Conservation (phyloP, 2,888 invertebrate genomes). For the Cryptocheilus praepositus region DNA sequence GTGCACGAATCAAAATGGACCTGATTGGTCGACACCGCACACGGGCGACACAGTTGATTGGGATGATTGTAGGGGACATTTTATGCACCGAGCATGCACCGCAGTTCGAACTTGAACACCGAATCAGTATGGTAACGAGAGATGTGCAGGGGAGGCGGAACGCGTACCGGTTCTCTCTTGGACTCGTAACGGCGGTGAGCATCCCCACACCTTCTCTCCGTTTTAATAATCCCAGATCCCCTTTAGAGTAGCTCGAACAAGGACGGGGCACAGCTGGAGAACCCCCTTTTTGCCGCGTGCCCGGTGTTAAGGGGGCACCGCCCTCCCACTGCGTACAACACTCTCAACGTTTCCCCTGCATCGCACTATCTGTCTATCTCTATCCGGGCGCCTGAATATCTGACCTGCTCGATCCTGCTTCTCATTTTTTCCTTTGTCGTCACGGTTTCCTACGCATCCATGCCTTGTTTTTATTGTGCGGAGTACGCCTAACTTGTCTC, state of each 20-base stretch:
- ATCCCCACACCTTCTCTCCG: slow-evolving; percentile 44
- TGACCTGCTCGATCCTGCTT: no score
- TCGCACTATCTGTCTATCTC: slow-evolving; percentile 30
- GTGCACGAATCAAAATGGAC: slow-evolving; percentile 51
- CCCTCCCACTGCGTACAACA: slow-evolving; percentile 64
- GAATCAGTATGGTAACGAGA: slow-evolving; percentile 47
- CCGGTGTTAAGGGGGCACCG: slow-evolving; percentile 65
- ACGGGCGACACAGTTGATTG: slow-evolving; percentile 62
- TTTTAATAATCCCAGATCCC: slow-evolving; percentile 69
- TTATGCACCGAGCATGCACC: slow-evolving; percentile 64
- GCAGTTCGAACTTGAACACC: slow-evolving; percentile 58
- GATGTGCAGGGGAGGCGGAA: slow-evolving; percentile 16
- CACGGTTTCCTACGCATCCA: slow-evolving; percentile 23
- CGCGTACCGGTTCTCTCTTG: no score
- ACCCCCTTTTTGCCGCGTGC: slow-evolving; percentile 65
- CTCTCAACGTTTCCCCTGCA: slow-evolving; percentile 38
- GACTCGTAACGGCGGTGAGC: slow-evolving; percentile 11
- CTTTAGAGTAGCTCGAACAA: slow-evolving; percentile 60
- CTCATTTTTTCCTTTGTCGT: slow-evolving; percentile 12
- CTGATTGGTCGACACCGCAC: slow-evolving; percentile 59
- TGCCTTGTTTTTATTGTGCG: no score
- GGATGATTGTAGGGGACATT: slow-evolving; percentile 68
- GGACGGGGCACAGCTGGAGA: slow-evolving; percentile 57
- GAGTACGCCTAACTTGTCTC: no score
- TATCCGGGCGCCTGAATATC: slow-evolving; percentile 35